phyloP scores from a whole-genome alignment of 2,113 vertebrate genomes.

The Tragulus kanchil region DNA sequence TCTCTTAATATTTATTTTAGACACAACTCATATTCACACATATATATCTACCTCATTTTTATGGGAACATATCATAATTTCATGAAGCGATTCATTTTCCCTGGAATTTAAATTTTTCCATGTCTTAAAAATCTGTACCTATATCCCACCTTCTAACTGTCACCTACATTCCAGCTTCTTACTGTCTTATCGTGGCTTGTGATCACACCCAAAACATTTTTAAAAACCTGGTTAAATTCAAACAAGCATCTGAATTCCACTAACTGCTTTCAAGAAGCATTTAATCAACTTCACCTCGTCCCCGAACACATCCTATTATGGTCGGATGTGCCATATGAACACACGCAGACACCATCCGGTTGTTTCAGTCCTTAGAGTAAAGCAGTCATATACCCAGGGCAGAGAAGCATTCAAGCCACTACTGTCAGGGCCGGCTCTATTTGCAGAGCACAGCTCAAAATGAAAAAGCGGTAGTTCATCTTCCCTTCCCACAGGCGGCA shows the following conservation, averaged over 20 bases:
- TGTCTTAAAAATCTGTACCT: background rate
- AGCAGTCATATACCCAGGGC: background rate
- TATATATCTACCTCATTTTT: background rate
- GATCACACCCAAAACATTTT: background rate
- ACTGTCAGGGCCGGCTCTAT: background rate
- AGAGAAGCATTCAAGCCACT: background rate
- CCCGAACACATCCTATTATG: background rate
- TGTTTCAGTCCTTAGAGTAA: background rate
- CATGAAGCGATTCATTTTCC: background rate
- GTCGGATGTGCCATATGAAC: background rate
- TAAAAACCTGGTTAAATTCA: background rate
- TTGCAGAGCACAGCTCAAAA: background rate
- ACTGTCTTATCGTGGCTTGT: background rate
- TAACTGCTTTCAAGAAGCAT: background rate
- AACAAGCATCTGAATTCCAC: conserved; percentile 15
- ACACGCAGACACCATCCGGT: background rate
- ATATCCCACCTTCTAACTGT: background rate
- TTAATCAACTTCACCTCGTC: background rate
- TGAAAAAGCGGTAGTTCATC: background rate
- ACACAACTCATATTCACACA: background rate
- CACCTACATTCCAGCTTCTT: background rate
- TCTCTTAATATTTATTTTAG: background rate
- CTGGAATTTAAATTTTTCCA: conserved; percentile 8
- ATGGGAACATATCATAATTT: background rate
- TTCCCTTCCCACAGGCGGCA: background rate